Evolutionary conservation across 2,113 vertebrate species (phyloP), one percentile per base, ranked within the genome.

Genomic region (Pogona vitticeps): DNA sequence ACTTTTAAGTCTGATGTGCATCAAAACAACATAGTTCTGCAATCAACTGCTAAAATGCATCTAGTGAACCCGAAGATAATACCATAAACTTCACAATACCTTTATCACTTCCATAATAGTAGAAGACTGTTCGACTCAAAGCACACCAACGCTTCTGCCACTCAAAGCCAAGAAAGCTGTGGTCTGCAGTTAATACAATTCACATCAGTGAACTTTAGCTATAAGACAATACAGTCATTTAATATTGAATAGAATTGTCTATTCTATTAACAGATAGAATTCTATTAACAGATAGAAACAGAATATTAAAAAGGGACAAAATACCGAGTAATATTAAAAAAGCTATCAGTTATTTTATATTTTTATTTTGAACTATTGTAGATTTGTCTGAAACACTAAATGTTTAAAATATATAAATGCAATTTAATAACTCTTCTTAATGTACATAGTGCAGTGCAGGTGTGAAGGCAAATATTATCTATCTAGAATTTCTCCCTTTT

Each of bases 131-230:
- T 93, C 95, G 97, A 93, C 97, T 99, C 33, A 99, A 95, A 77
- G 97, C 98, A 87, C 98, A 99, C 99, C 99, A 99, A 86, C 98
- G 97, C 88, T 98, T 99, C 92, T 99, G 99, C 99, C 98, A 99
- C 88, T 99, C 99, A 33, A 98, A 98, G 88, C 98, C 98, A 88
- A 99, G 98, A 89, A 99, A 99, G 93, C 97, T 99, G 96, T 98
- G 98, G 95, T 99, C 99, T 99, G 92, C 63, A 93, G 93, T 83
- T 80, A 91, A 90, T n/a, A 85, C 58, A 71, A 20, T 20, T 77
- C n/a, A 7, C 73, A 72, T 89, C 78, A 68, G 1, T 73, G 78
- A 10, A 8, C 76, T 79, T 31, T 79, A 84, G 63, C 31, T 23
- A 17, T 8, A n/a, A 1, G 63, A 18, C 31, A 87, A 77, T 8